Conservation (phyloP, 2,888 invertebrate genomes). For the Kryphioiulus occultus region DNA sequence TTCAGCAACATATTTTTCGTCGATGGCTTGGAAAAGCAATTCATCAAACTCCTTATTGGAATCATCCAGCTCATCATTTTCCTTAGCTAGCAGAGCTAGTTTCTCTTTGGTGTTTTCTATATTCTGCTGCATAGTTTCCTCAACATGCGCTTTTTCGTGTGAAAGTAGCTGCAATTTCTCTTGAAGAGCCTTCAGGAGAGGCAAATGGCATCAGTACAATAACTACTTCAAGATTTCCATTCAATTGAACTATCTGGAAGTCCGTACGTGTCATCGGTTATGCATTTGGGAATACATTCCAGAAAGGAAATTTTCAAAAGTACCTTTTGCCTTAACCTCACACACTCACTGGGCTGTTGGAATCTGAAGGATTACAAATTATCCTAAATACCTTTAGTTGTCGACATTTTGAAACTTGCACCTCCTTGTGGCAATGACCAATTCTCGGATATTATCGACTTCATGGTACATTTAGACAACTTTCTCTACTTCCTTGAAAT, state of each 20-base stretch:
- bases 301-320: not conserved
- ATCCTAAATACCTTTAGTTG: not conserved
- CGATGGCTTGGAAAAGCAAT: conserved; percentile 40
- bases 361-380: not conserved
- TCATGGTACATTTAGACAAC: too few relatives aligned
- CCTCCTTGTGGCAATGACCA: too few relatives aligned
- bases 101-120: conserved; percentile 59
- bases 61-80: conserved; percentile 59
- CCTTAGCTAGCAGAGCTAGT: conserved; percentile 57
- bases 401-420: not conserved
- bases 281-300: not conserved
- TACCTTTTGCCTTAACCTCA: too few relatives aligned
- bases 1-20: conserved; percentile 45
- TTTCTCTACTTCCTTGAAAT: not conserved
- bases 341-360: not conserved
- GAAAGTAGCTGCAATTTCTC: not conserved
- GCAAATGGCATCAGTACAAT: not conserved
- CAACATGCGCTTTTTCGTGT: conserved; percentile 28
- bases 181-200: conserved; percentile 12
- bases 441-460: too few relatives aligned
- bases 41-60: conserved; percentile 55
- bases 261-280: not conserved
- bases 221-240: not conserved
- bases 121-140: conserved; percentile 56
- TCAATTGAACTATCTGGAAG: not conserved